Evolutionary conservation across 2,797 vertebrate genomes (phyloP), one percentile per base, ranked within the genome.

Genomic region (Ataeniobius toweri): DNA sequence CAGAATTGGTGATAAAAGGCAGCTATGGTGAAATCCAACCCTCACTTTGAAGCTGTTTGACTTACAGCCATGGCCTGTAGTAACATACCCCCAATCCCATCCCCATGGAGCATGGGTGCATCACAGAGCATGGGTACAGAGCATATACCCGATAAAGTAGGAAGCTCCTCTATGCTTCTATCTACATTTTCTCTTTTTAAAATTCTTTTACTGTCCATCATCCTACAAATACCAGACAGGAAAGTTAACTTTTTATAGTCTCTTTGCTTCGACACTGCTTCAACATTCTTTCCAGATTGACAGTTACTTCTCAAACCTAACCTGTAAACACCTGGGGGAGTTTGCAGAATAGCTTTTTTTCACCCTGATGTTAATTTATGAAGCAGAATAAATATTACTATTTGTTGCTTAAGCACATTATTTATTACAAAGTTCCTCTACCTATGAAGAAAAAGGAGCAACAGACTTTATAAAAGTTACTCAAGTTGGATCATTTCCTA

Each of bases 271-370:
- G 71, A 76, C 44, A 5, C 24, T 48, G 55, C 73, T 83, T 85
- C 76, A 86, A 69, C 74, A 70, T 74, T 76, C 8, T 82, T 79
- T 82, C 58, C 65, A 56, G 77, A 82, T 84, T 88, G 76, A 77
- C 75, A 79, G 77, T 86, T 84, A 65, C 72, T 68, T 13, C 75
- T 75, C 48, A 82, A 76, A 73, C 46, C 73, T 65, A 91, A 71
- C 76, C 82, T 82, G 81, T 80, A 90, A 90, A 93, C 83, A 88
- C 89, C 86, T 75, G 72, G 61, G 80, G 82, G 81, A 74, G 39
- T 85, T 85, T 81, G 78, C 53, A 72, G 75, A 86, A 83, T 83
- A 74, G 78, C 59, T 75, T 61, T 68, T 68, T 75, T 81, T 80
- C 36, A 67, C 16, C 56, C 68, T 59, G 75, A 86, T 84, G 84